These are phyloP conservation scores for Leptopilina syphax DNA, from an alignment of 2,888 invertebrate genomes.

Conservation along the genomic window DNA sequence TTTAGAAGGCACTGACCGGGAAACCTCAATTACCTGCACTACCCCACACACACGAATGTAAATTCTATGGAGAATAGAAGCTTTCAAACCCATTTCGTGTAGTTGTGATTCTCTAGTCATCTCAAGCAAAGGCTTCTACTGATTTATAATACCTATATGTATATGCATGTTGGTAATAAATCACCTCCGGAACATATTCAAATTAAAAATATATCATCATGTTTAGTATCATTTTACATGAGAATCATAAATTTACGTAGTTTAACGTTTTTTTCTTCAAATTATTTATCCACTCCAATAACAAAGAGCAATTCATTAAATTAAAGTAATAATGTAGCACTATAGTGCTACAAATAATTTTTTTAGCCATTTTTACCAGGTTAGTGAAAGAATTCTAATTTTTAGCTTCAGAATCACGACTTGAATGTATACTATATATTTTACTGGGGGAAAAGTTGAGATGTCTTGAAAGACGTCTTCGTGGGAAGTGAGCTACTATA, in stretches of 20 bases:
- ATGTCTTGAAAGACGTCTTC: slow-evolving; percentile 27
- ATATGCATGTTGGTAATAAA: neutral
- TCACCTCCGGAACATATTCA: too few relatives aligned
- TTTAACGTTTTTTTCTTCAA: too few relatives aligned
- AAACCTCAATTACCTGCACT: slow-evolving; percentile 58
- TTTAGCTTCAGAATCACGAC: neutral
- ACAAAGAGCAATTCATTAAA: too few relatives aligned
- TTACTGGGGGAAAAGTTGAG: neutral
- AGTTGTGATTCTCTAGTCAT: slow-evolving; percentile 16
- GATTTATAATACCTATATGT: slow-evolving; percentile 13
- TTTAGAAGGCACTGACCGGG: slow-evolving; percentile 57
- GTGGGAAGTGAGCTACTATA: slow-evolving; percentile 21
- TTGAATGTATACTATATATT: slow-evolving; percentile 13
- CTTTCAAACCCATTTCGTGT: slow-evolving; percentile 4
- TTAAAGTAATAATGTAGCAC: too few relatives aligned
- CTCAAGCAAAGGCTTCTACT: neutral
- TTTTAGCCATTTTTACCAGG: too few relatives aligned
- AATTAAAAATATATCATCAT: too few relatives aligned
- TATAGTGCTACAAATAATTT: too few relatives aligned
- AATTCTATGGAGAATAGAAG: slow-evolving; percentile 13
- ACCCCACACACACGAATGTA: neutral
- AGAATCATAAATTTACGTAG: too few relatives aligned
- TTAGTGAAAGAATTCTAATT: neutral
- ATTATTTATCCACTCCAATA: too few relatives aligned
- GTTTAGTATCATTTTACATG: too few relatives aligned